Conservation (phyloP, 30 jellyfish, hydroid and myxozoan genomes). For the Aurelia aurita region DNA sequence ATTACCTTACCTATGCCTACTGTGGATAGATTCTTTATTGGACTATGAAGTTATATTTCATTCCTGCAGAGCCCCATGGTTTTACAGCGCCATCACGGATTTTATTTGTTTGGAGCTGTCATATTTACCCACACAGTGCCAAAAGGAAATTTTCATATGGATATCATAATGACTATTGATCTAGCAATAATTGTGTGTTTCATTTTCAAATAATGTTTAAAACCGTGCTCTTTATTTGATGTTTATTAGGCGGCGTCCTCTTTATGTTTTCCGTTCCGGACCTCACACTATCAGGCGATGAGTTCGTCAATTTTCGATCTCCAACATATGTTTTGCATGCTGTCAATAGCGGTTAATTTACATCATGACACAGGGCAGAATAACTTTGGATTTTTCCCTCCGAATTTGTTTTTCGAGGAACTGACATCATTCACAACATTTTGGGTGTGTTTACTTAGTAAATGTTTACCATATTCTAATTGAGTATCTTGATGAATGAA, state of each 20-base stretch:
- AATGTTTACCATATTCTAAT: too few relatives aligned
- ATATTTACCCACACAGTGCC: too few relatives aligned
- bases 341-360: too few relatives aligned
- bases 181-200: not conserved
- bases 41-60: not conserved
- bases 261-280: slow-evolving; percentile 41
- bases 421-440: too few relatives aligned
- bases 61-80: not conserved
- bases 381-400: slow-evolving; percentile 20
- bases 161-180: not conserved
- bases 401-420: not conserved
- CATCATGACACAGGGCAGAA: slow-evolving; percentile 41
- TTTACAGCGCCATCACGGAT: too few relatives aligned
- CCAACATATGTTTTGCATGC: not conserved
- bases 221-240: slow-evolving; percentile 30
- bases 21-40: too few relatives aligned
- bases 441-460: too few relatives aligned
- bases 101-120: too few relatives aligned
- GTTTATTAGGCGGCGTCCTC: slow-evolving; percentile 52
- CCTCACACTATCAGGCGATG: slow-evolving; percentile 59
- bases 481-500: too few relatives aligned
- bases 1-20: too few relatives aligned
- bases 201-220: not conserved
- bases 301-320: slow-evolving; percentile 8
- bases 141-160: too few relatives aligned